Base-by-base conservation (phyloP, 2,888 invertebrate species). In the Eupithecia subumbrata region DNA sequence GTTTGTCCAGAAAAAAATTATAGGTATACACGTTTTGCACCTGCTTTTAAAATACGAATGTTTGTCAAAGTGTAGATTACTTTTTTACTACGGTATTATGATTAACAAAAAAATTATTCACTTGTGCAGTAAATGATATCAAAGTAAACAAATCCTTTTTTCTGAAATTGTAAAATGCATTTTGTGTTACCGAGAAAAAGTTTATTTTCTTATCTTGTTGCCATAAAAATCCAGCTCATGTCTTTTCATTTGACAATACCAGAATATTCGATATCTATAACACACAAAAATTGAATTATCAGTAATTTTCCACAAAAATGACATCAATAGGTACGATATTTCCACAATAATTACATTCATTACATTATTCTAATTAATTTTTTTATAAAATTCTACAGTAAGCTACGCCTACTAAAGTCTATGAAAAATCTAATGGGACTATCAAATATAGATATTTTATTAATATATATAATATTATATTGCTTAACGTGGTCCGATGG, bases 401-500 rank as follows among this genome's bases (percentile, higher is more conserved):
- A 91, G 91, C 92, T 93, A 93, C 88, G 88, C 87, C 91, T 92
- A 93, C 89, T 83, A 84, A 84, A 82, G 22, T 85, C 88, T 92
- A 91, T 87, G 89, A 89, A 89, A 87, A 86, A 85, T 85, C 87
- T 90, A 86, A 89, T 83, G 89, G 89, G 88, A 85, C 89, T 92
- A 92, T 90, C 85, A 90, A 90, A 91, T 90, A 91, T 89, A 91
- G 85, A 91, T 82, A 68, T 43, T 66, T 11, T 37, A 34, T n/a
- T 25, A 89, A 93, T 56, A 56, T 56, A 56, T n/a, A 93, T 94
- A 68, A 22, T 40, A 40, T 40, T 68, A 89, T 94, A 94, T 94
- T 94, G 94, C 94, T 94, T 93, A 92, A 90, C 88, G 86, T 95
- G 94, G 94, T 95, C 94, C 94, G 86, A 92, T 92, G 91, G 92